These are phyloP conservation scores for Periparus ater DNA, from an alignment of 2,797 vertebrate genomes.

Conservation along the genomic window DNA sequence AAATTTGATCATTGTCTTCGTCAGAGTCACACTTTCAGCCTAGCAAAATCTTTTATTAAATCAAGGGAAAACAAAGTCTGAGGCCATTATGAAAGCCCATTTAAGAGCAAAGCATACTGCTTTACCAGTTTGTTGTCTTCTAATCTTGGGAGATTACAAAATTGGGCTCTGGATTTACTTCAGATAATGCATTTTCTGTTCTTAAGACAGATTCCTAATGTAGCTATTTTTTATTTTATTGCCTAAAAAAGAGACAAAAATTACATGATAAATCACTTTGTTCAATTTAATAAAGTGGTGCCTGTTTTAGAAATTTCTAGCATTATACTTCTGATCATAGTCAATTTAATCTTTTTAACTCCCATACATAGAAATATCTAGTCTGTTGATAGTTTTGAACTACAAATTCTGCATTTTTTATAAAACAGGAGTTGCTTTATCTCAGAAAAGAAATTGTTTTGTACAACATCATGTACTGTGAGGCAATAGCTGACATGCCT, in stretches of 20 bases:
- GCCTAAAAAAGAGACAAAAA: not conserved
- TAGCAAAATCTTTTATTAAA: not conserved
- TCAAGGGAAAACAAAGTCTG: not conserved
- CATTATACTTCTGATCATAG: not conserved
- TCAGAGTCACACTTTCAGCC: not conserved
- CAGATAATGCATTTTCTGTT: not conserved
- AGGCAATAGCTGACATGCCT: not conserved
- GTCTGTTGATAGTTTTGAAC: not conserved
- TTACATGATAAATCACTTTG: not conserved
- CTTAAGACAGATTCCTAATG: not conserved
- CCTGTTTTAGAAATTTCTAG: not conserved
- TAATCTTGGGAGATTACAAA: not conserved
- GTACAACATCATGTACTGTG: not conserved
- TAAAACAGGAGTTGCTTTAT: not conserved
- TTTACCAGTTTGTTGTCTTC: not conserved
- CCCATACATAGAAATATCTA: not conserved
- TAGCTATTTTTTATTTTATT: not conserved
- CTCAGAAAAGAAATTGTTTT: not conserved
- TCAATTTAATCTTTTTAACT: not conserved
- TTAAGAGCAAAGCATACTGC: not conserved
- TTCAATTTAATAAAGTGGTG: not conserved
- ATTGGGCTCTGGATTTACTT: not conserved
- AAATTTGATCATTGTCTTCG: not conserved
- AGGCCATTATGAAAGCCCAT: not conserved
- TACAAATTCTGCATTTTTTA: not conserved